Evolutionary conservation across 2,113 vertebrate species (phyloP), one percentile per base, ranked within the genome.

Genomic region (Saccopteryx bilineata): DNA sequence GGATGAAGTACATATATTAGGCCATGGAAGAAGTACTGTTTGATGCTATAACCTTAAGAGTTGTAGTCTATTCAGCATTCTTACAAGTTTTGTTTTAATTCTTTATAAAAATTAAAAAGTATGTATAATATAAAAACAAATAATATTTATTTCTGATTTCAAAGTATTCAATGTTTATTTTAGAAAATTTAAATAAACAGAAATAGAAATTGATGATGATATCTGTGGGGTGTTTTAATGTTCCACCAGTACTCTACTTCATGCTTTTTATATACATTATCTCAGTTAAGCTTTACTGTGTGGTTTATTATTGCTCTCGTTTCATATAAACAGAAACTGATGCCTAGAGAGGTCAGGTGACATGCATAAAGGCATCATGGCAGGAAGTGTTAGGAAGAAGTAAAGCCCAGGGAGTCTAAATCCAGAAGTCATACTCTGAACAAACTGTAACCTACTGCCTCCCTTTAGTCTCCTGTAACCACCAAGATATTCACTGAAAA

Each of bases 111-210:
- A 18, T 33, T n/a, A 96, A 58, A 31, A 31, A 5, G 61, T 66
- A 71, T 50, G 13, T 23, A n/a, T 26, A n/a, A n/a, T 87, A n/a
- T 65, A 89, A 66, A 93, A 85, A 46, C 6, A 84, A 56, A 71
- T 17, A 71, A 39, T 63, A 72, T 60, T 96, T 76, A 50, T 66
- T 72, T 93, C 63, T 94, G 24, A 52, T 58, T 39, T 94, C 17
- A 13, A 88, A 58, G 5, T 39, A 76, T 74, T 52, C 18, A 63
- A n/a, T 7, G 56, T 61, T 79, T 74, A 39, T 89, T 56, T 11
- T 63, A 71, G 26, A 83, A 72, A 90, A 90, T 12, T 28, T 5
- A 17, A 87, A 54, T 66, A 61, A 58, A 33, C 7, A 50, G 26
- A 92, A 78, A 66, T 79, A 65, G 52, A 48, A 69, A 89, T 76